Evolutionary conservation across 2,797 vertebrate species (phyloP).

Genomic region (Coluber constrictor): DNA sequence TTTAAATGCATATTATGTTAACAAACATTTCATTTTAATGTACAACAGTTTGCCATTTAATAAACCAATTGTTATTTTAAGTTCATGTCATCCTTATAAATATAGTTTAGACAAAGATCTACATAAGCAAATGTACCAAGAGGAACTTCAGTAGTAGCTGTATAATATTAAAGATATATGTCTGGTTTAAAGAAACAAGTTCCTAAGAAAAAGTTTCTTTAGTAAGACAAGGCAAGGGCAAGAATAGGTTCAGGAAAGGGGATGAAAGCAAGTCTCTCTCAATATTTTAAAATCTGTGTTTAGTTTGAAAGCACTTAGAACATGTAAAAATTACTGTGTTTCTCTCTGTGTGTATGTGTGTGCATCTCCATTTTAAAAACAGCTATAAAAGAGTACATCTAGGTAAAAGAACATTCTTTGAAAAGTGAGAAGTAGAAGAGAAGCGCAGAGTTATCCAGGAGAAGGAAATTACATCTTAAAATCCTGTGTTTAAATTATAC

Average conservation of each 20-base stretch:
- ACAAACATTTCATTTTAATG: neutral
- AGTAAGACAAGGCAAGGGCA: neutral
- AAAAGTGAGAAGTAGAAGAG: slow-evolving; percentile 44
- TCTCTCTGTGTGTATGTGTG: neutral
- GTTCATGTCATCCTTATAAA: neutral
- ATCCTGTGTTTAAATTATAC: slow-evolving; percentile 62
- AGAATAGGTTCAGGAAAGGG: neutral
- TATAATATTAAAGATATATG: neutral
- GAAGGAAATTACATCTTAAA: slow-evolving; percentile 65
- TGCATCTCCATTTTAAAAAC: neutral
- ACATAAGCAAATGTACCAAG: neutral
- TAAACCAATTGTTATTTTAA: neutral
- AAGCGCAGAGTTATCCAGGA: slow-evolving; percentile 52
- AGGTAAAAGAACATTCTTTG: slow-evolving; percentile 43
- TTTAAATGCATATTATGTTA: neutral
- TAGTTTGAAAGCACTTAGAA: neutral
- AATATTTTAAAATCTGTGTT: neutral
- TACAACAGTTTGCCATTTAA: neutral
- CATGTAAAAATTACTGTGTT: neutral
- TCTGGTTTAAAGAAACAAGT: neutral
- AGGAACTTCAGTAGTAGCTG: neutral
- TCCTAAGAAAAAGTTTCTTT: neutral
- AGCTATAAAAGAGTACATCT: slow-evolving; percentile 3
- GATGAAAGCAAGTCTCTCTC: neutral
- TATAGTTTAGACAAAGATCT: neutral